These are phyloP conservation scores for Marronus borbonicus DNA, from an alignment of 2,888 invertebrate species.

Conservation along the genomic window DNA sequence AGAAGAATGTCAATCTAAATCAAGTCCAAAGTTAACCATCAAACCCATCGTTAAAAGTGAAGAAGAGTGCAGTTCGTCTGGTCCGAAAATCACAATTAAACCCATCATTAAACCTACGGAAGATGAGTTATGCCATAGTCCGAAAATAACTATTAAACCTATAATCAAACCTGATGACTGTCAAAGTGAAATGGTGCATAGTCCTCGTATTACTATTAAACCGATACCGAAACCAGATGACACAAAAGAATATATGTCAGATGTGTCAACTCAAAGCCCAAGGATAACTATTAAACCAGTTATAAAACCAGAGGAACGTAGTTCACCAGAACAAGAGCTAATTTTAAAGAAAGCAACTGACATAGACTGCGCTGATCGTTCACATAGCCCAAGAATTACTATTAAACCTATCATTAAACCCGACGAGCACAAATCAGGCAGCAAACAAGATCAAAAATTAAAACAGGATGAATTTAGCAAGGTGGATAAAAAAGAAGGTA, in stretches of 20 bases:
- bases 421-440: conserved; percentile 69
- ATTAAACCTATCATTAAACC: conserved; percentile 73
- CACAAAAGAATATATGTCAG: conserved; percentile 30
- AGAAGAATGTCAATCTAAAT: conserved; percentile 59
- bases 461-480: conserved; percentile 56
- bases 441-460: conserved; percentile 70
- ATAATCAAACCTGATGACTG: conserved; percentile 68
- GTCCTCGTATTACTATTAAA: conserved; percentile 72
- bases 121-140: conserved; percentile 55
- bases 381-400: conserved; percentile 71
- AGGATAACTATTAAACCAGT: conserved; percentile 72
- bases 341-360: conserved; percentile 67
- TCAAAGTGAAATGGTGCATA: conserved; percentile 65
- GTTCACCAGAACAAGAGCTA: conserved; percentile 62
- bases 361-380: conserved; percentile 56
- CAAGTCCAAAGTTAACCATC: conserved; percentile 54
- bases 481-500: conserved; percentile 57
- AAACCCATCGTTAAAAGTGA: conserved; percentile 50
- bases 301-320: conserved; percentile 64
- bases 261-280: conserved; percentile 56
- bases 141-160: conserved; percentile 76
- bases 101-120: conserved; percentile 52
- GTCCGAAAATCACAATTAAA: conserved; percentile 56
- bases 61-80: conserved; percentile 35
- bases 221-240: conserved; percentile 68